phyloP scores from a whole-genome alignment of 2,797 vertebrate species.

The Perodicticus potto region DNA sequence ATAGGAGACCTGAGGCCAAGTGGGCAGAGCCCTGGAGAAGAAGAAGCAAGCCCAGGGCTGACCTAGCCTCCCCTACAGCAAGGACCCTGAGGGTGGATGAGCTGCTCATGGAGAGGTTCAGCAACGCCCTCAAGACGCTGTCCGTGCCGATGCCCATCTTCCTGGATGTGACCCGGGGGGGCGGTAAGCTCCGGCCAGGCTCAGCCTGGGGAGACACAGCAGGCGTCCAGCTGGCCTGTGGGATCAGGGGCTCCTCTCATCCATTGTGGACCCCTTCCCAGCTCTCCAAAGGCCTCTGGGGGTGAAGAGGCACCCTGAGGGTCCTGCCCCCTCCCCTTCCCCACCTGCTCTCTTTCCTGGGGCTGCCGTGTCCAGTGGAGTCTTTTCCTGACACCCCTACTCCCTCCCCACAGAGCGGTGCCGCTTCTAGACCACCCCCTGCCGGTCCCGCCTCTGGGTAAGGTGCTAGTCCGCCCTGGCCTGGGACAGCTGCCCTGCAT shows the following conservation, averaged over 20 bases:
- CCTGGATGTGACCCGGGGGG: background rate
- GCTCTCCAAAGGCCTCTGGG: background rate
- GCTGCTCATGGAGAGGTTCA: background rate
- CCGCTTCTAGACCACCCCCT: rapidly evolving
- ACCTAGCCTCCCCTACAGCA: background rate
- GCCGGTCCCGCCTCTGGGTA: background rate
- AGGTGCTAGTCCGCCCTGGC: rapidly evolving
- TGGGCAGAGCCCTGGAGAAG: too few relatives aligned
- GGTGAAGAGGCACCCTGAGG: background rate
- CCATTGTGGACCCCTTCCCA: too few relatives aligned
- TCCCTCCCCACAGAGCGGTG: background rate
- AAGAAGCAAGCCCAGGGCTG: background rate
- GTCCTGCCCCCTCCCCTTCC: rapidly evolving
- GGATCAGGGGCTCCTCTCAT: background rate
- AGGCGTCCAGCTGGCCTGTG: background rate
- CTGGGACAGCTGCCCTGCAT: background rate
- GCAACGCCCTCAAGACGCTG: background rate
- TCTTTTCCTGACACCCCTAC: background rate
- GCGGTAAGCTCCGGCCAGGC: background rate
- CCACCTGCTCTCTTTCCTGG: background rate
- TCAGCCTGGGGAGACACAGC: background rate
- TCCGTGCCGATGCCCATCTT: rapidly evolving
- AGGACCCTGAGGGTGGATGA: background rate
- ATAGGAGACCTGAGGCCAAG: too few relatives aligned
- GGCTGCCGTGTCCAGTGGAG: background rate